Percentiles rank a stretch among this genome's conserved stretches.
These are phyloP conservation scores for Sylvicapra grimmia DNA, from an alignment of 2,113 vertebrate species.

Conservation along the genomic window DNA sequence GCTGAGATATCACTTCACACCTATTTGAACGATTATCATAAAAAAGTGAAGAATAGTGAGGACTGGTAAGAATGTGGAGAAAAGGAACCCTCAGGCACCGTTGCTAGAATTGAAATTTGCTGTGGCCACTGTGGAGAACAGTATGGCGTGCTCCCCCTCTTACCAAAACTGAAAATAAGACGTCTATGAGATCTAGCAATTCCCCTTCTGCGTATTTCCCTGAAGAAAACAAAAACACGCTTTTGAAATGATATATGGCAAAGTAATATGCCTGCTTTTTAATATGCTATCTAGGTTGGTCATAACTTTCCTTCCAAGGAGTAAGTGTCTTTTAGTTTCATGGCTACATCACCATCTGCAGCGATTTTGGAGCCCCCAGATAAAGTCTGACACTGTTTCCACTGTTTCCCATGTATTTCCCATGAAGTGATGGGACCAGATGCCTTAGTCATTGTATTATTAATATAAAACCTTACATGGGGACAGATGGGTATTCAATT, in stretches of 20 bases:
- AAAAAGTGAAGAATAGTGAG: neutral
- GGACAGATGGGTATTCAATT: neutral
- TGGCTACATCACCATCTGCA: too few relatives aligned
- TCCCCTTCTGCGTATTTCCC: neutral
- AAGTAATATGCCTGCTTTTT: too few relatives aligned
- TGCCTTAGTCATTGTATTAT: too few relatives aligned
- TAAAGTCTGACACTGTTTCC: too few relatives aligned
- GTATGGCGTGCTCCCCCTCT: accelerated
- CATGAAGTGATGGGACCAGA: too few relatives aligned
- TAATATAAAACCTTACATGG: neutral
- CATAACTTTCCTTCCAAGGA: too few relatives aligned
- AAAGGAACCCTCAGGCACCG: neutral
- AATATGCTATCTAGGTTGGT: too few relatives aligned
- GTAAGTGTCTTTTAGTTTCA: too few relatives aligned
- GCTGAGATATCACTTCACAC: neutral
- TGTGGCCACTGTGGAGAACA: neutral
- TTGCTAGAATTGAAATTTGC: neutral
- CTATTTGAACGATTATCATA: neutral
- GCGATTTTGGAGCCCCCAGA: too few relatives aligned
- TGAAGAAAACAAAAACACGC: neutral
- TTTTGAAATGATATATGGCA: neutral
- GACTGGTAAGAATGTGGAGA: neutral
- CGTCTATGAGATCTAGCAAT: neutral
- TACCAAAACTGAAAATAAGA: neutral
- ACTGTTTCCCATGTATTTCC: too few relatives aligned